These are phyloP conservation scores for Ceraclea dissimilis DNA, from an alignment of 2,888 invertebrate genomes.

Conservation along the genomic window DNA sequence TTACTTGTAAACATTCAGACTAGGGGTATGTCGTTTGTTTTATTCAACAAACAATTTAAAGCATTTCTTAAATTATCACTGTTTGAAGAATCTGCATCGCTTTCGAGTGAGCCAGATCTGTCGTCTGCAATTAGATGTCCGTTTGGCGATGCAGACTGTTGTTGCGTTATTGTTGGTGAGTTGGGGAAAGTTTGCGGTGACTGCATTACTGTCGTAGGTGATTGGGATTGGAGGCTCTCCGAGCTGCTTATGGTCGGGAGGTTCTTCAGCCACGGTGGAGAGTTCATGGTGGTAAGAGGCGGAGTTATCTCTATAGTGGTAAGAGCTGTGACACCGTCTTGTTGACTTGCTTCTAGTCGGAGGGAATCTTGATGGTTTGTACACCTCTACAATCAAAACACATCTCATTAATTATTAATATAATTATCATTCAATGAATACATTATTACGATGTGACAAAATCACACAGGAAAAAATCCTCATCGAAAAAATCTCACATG, in stretches of 20 bases:
- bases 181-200: constrained; percentile 3
- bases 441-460: too few species aligned
- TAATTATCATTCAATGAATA: too few species aligned
- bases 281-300: constrained; percentile 20
- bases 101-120: constrained; percentile 15
- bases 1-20: constrained; percentile 5
- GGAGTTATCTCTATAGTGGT: constrained; percentile 23
- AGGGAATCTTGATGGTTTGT: constrained; percentile 21
- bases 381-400: constrained; percentile 16
- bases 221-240: constrained; percentile 9
- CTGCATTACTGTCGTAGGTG: not conserved
- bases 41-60: constrained; percentile 15
- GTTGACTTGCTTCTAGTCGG: constrained; percentile 22
- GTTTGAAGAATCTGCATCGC: constrained; percentile 16
- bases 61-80: constrained; percentile 15
- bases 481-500: too few species aligned
- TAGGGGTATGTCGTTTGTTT: constrained; percentile 7
- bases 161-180: not conserved
- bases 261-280: constrained; percentile 24
- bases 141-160: not conserved
- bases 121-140: constrained; percentile 1
- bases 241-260: constrained; percentile 19
- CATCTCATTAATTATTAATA: not conserved
- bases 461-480: too few species aligned
- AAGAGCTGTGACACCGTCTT: constrained; percentile 22